Conservation (phyloP, 2,797 vertebrate species). For the Sebastes miniatus region DNA sequence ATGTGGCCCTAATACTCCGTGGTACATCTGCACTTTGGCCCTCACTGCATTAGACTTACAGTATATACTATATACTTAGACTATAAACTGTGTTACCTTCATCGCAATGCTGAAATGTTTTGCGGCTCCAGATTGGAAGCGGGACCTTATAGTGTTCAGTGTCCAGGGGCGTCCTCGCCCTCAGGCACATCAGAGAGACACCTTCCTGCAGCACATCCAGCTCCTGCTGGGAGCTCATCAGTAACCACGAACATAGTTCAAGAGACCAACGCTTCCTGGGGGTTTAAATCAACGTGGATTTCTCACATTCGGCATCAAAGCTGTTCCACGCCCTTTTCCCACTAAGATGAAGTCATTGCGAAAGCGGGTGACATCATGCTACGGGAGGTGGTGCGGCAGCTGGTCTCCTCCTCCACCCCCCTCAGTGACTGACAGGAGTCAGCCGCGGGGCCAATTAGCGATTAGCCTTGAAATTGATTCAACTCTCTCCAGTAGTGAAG, state of each 20-base stretch:
- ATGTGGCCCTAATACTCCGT: too few species aligned
- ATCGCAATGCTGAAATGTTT: too few species aligned
- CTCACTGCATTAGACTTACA: too few species aligned
- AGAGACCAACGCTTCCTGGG: slow-evolving; percentile 1
- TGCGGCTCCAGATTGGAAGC: too few species aligned
- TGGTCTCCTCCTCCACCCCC: neutral
- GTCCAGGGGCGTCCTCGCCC: neutral
- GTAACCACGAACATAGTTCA: slow-evolving; percentile 9
- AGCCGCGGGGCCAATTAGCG: slow-evolving; percentile 55
- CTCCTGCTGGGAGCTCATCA: slow-evolving; percentile 35
- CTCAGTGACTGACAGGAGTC: slow-evolving; percentile 49
- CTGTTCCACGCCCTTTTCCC: neutral
- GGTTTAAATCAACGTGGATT: slow-evolving; percentile 5
- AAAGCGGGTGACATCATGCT: neutral
- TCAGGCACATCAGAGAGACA: neutral
- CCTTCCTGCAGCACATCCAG: neutral
- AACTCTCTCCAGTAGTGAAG: slow-evolving; percentile 32
- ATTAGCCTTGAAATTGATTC: slow-evolving; percentile 52
- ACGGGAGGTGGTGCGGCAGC: neutral
- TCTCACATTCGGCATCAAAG: slow-evolving; percentile 31
- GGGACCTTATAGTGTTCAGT: neutral
- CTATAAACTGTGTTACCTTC: too few species aligned
- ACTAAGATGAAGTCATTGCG: neutral
- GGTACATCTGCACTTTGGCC: too few species aligned
- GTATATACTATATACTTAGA: too few species aligned